Evolutionary conservation across 2,888 invertebrate species (phyloP).

Genomic region (Hypena proboscidalis): DNA sequence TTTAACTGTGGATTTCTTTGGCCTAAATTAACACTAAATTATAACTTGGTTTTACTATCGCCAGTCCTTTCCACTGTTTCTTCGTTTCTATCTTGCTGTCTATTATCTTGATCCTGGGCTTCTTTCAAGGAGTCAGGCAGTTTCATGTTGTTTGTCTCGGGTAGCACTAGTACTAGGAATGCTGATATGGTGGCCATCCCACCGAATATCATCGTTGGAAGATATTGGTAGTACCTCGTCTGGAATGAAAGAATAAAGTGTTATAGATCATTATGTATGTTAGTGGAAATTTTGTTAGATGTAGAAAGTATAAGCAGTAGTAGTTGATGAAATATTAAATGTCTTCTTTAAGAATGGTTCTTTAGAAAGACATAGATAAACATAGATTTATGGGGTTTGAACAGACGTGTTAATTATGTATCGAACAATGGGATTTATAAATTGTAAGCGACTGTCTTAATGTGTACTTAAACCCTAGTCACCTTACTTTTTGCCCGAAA

Average conservation of each 20-base stretch:
- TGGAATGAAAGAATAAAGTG: conserved; percentile 46
- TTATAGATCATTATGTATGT: neutral
- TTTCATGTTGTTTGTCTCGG: conserved; percentile 86
- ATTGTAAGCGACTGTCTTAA: no score
- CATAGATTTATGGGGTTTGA: no score
- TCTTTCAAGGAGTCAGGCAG: conserved; percentile 87
- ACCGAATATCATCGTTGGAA: conserved; percentile 86
- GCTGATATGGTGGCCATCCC: conserved; percentile 83
- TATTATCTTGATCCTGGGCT: conserved; percentile 77
- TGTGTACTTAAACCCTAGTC: no score
- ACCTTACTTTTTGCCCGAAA: no score
- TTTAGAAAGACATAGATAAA: no score
- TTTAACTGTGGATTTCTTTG: conserved; percentile 18
- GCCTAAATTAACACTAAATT: conserved; percentile 32
- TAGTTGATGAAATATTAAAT: no score
- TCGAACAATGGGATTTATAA: no score
- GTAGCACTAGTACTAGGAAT: conserved; percentile 83
- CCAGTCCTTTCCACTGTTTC: conserved; percentile 40
- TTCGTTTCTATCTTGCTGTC: conserved; percentile 29
- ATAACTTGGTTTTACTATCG: conserved; percentile 51
- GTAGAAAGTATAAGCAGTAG: no score
- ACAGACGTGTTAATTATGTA: no score
- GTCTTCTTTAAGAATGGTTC: no score
- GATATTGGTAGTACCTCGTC: conserved; percentile 73
- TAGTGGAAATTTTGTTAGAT: no score